Conservation (phyloP, 1,140 invertebrate genomes). For the Aporrectodea caliginosa region DNA sequence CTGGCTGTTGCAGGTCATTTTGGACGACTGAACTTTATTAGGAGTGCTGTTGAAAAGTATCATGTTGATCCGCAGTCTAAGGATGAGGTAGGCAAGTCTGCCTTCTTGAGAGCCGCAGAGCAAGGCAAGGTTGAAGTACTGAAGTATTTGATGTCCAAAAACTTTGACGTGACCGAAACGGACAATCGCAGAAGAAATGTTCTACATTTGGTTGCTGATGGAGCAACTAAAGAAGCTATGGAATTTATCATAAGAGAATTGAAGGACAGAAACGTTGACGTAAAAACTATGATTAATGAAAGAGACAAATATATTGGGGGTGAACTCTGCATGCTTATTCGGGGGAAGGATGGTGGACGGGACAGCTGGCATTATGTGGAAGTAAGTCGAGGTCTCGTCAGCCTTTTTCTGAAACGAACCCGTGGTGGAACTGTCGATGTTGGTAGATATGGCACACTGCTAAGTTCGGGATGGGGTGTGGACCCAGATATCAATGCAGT, state of each 20-base stretch:
- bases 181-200: background rate
- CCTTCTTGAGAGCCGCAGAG: background rate
- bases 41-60: background rate
- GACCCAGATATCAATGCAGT: background rate
- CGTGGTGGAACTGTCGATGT: background rate
- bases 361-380: conserved; percentile 12
- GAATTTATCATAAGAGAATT: background rate
- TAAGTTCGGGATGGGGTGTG: background rate
- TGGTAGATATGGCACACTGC: background rate
- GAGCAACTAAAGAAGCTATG: background rate
- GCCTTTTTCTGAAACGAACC: background rate
- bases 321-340: background rate
- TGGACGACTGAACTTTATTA: background rate
- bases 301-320: background rate
- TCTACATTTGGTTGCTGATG: background rate
- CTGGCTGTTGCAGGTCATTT: background rate
- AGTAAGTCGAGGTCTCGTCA: background rate
- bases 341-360: background rate
- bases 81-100: background rate
- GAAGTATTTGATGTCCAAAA: background rate
- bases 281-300: background rate
- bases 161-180: background rate
- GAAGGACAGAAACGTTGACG: background rate
- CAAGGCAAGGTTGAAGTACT: background rate
- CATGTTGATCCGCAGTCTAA: background rate